These are phyloP conservation scores for Ictalurus punctatus DNA, from an alignment of 2,113 vertebrate species.

Conservation along the genomic window DNA sequence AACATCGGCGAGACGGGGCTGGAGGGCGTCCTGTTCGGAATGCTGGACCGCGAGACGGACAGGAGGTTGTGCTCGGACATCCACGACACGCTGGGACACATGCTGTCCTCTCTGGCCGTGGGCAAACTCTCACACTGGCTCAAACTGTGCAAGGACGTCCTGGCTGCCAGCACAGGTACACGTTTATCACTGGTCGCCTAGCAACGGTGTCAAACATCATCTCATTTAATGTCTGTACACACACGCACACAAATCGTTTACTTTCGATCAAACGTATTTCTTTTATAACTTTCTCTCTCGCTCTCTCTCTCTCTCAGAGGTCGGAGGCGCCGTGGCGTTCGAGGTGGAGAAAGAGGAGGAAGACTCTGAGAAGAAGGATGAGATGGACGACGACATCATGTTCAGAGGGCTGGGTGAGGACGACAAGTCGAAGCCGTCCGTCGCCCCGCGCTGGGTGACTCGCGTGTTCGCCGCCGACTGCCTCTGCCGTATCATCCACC, in stretches of 20 bases:
- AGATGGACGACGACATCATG: constrained; percentile 98
- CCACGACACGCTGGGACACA: constrained; percentile 96
- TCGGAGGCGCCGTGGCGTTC: constrained; percentile 79
- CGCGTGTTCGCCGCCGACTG: constrained; percentile 97
- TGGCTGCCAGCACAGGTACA: constrained; percentile 92
- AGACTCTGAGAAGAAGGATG: constrained; percentile 91
- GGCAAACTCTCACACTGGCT: constrained; percentile 97
- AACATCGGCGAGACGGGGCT: constrained; percentile 96
- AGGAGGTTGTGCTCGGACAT: constrained; percentile 95
- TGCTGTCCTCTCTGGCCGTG: constrained; percentile 95
- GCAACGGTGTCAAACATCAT: background rate
- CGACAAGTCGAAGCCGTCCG: constrained; percentile 91
- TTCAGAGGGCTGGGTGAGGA: constrained; percentile 94
- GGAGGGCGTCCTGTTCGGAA: constrained; percentile 95
- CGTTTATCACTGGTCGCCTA: background rate
- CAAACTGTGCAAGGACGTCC: constrained; percentile 95
- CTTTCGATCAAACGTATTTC: too few relatives aligned
- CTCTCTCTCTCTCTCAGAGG: constrained; percentile 70
- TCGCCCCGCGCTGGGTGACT: constrained; percentile 96
- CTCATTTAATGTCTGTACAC: background rate
- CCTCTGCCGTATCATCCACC: constrained; percentile 89
- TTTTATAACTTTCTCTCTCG: background rate
- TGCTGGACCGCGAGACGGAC: constrained; percentile 97
- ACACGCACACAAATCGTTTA: too few relatives aligned
- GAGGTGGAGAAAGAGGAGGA: constrained; percentile 90